Evolutionary conservation across 2,888 invertebrate species (phyloP).

Genomic region (Podotricha telesiphe): DNA sequence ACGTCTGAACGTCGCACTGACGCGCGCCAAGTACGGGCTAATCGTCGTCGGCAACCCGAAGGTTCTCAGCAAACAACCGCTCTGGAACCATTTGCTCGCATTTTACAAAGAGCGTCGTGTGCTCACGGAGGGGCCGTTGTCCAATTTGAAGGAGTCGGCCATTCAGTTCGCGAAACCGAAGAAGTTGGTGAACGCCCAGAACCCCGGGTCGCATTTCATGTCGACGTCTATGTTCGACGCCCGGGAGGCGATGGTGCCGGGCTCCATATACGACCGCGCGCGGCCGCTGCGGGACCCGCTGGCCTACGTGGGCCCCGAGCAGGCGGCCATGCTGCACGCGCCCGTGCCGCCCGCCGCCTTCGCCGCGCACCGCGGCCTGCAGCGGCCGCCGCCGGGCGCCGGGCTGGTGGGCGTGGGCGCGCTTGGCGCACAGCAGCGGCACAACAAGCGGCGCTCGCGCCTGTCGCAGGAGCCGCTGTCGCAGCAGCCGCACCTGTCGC

Average conservation of each 20-base stretch:
- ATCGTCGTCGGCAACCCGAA: conserved; percentile 99
- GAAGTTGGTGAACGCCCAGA: conserved; percentile 95
- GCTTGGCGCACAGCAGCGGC: conserved; percentile 73
- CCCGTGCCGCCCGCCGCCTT: conserved; percentile 97
- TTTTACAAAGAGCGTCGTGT: conserved; percentile 99
- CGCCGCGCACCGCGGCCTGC: conserved; percentile 93
- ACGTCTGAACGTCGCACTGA: conserved; percentile 98
- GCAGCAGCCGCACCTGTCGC: conserved; percentile 87
- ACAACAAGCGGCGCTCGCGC: conserved; percentile 70
- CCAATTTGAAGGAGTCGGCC: conserved; percentile 97
- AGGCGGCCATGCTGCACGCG: conserved; percentile 89
- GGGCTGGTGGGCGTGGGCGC: background rate
- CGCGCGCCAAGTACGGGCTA: conserved; percentile 98
- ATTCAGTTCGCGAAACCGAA: conserved; percentile 99
- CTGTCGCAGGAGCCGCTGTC: conserved; percentile 89
- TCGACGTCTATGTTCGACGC: conserved; percentile 98
- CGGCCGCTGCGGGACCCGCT: conserved; percentile 94
- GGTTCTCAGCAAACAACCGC: conserved; percentile 97
- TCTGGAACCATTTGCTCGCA: conserved; percentile 98
- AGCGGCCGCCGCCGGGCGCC: conserved; percentile 86
- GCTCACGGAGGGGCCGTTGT: conserved; percentile 98
- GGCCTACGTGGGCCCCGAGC: conserved; percentile 95
- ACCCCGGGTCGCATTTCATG: conserved; percentile 99
- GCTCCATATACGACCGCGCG: conserved; percentile 95
- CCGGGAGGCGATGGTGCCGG: conserved; percentile 96